Percentiles rank a stretch among this genome's conserved stretches.
Evolutionary conservation across 2,797 vertebrate species (phyloP).

Genomic region (Coranthus polyacanthus): DNA sequence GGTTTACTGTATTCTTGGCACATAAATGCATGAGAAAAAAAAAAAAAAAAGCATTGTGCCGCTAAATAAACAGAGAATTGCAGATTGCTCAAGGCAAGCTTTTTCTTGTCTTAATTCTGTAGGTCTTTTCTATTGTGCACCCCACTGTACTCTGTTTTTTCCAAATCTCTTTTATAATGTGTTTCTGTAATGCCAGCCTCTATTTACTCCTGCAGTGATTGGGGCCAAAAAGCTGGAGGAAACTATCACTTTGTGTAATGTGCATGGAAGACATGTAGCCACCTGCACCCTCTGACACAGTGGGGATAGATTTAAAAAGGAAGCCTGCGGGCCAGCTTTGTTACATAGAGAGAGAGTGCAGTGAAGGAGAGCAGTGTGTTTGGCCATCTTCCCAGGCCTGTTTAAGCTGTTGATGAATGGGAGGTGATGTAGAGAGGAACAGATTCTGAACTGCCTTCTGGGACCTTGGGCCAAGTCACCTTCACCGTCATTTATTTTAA

Average conservation of each 20-base stretch:
- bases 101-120: conserved; percentile 48
- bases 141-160: neutral
- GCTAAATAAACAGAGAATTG: conserved; percentile 34
- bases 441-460: conserved; percentile 69
- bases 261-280: conserved; percentile 77
- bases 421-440: conserved; percentile 71
- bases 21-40: conserved; percentile 14
- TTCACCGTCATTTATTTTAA: conserved; percentile 75
- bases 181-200: conserved; percentile 59
- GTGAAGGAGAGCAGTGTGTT: conserved; percentile 63
- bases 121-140: conserved; percentile 25
- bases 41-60: conserved; percentile 9
- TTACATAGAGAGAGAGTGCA: conserved; percentile 46
- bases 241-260: conserved; percentile 66
- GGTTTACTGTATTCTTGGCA: conserved; percentile 28
- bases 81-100: conserved; percentile 30
- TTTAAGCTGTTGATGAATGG: conserved; percentile 78
- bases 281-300: conserved; percentile 75
- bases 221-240: conserved; percentile 64
- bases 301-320: conserved; percentile 68
- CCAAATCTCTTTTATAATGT: conserved; percentile 47
- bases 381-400: conserved; percentile 69
- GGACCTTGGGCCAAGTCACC: conserved; percentile 73
- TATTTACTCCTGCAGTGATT: conserved; percentile 58
- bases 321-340: conserved; percentile 74